A percentile compares a stretch with the other conserved stretches of the same genome.
phyloP scores from a whole-genome alignment of 2,888 invertebrate species.

The Tetranychus truncatus region DNA sequence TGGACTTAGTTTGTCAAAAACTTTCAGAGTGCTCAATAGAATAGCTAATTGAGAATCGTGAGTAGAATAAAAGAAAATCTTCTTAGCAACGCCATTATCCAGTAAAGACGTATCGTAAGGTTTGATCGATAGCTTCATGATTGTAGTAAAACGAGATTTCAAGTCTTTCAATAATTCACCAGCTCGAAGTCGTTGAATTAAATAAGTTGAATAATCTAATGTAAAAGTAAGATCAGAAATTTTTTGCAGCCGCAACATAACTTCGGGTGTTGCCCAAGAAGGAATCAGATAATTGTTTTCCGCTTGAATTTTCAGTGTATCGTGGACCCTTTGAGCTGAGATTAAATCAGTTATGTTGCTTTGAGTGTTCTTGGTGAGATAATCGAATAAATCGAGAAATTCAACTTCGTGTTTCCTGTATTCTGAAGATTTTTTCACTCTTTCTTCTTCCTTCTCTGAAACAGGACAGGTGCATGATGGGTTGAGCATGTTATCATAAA shows the following conservation, averaged over 20 bases:
- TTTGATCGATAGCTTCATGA: background rate
- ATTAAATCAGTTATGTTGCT: constrained; percentile 4
- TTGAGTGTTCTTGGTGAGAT: background rate
- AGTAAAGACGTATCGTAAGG: background rate
- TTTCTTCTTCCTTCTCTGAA: background rate
- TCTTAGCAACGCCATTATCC: background rate
- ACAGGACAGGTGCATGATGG: background rate
- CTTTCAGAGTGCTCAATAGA: background rate
- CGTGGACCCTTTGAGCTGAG: background rate
- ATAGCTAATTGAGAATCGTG: constrained; percentile 2
- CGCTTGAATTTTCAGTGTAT: constrained; percentile 7
- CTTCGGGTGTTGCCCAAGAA: constrained; percentile 5
- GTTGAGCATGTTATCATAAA: background rate
- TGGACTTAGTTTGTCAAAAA: constrained; percentile 7
- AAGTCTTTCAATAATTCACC: constrained; percentile 7
- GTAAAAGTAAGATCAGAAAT: background rate
- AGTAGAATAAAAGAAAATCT: constrained; percentile 10
- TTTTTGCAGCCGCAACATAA: background rate
- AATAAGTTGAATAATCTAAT: background rate
- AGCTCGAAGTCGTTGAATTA: constrained; percentile 10
- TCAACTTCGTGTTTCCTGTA: background rate
- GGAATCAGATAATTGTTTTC: background rate
- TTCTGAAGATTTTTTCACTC: background rate
- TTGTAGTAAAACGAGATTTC: background rate
- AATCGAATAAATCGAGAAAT: background rate